Evolutionary conservation across 2,888 invertebrate genomes (phyloP), one percentile per base, ranked within the genome.

Genomic region (Alentia gelatinosa): DNA sequence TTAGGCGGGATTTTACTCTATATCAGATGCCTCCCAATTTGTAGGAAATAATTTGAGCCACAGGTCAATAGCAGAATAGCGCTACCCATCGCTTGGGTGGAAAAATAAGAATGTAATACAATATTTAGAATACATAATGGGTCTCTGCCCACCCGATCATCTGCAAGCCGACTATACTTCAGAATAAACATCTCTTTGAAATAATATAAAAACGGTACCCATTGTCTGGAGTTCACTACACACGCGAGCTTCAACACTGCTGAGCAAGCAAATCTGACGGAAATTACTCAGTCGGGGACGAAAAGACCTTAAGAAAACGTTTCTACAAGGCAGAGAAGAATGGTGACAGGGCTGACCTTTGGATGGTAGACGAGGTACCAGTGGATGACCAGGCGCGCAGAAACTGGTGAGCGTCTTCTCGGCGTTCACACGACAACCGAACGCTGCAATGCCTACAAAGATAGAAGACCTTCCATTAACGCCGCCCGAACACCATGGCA

Each of bases 321-420:
- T n/a, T n/a, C n/a, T n/a, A n/a, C 19, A 56, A 9, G 30, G 30
- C n/a, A 68, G 30, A 68, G 1, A 68, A 68, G 33, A 26, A 68
- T 30, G 30, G 30, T 30, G 30, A 68, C 5, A 68, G 68, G 33
- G 26, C 68, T 68, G 39, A 83, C 83, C 83, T 40, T 83, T 83
- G 37, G 83, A n/a, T n/a, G 83, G 23, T 15, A 83, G 30, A 35
- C 40, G 19, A 23, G 23, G 9, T 37, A 83, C 83, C 39, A n/a
- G 37, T n/a, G 37, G 83, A 19, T 26, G 83, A 19, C 39, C 40
- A 15, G 83, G 39, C 19, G 39, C 83, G 3, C 37, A 15, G 56
- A 92, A 95, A 90, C 94, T 95, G 19, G 93, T 93, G 40, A 94
- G 90, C 0, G 94, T 93, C 90, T 95, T 95, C 56, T 94, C 93